Percentiles rank a stretch among this genome's conserved stretches.
Conservation (phyloP, 2,888 invertebrate genomes). For the Tinea semifulvella region DNA sequence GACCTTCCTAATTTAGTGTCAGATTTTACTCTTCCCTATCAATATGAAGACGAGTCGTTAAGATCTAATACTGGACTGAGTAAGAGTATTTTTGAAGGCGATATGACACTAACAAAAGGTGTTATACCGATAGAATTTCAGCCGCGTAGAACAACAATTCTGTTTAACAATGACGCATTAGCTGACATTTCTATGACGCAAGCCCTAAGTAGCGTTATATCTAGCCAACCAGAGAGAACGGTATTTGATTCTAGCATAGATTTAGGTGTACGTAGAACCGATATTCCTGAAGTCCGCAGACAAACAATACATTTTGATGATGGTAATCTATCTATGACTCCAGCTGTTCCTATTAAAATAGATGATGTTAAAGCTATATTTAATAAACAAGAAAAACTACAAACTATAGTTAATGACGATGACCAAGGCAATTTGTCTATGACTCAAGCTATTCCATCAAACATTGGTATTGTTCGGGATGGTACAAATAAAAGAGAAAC, state of each 20-base stretch:
- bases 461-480: constrained; percentile 17
- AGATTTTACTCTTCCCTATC: constrained; percentile 7
- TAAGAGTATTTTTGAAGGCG: constrained; percentile 24
- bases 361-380: too few relatives aligned
- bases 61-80: background rate
- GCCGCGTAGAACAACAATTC: background rate
- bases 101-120: constrained; percentile 9
- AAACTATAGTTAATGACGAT: constrained; percentile 22
- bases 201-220: background rate
- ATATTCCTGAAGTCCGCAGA: background rate
- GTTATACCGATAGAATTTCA: background rate
- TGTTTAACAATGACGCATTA: background rate
- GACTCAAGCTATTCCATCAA: constrained; percentile 6
- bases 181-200: constrained; percentile 13
- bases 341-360: background rate
- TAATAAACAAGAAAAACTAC: constrained; percentile 19
- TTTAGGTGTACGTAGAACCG: constrained; percentile 13
- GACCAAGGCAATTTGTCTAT: background rate
- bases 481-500: constrained; percentile 23
- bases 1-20: constrained; percentile 42
- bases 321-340: constrained; percentile 1
- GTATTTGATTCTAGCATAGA: too few relatives aligned
- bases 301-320: too few relatives aligned
- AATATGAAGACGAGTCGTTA: background rate
- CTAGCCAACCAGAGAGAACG: background rate